Base-by-base conservation (phyloP, 2,888 invertebrate species). In the Hirtodrosophila duncani region DNA sequence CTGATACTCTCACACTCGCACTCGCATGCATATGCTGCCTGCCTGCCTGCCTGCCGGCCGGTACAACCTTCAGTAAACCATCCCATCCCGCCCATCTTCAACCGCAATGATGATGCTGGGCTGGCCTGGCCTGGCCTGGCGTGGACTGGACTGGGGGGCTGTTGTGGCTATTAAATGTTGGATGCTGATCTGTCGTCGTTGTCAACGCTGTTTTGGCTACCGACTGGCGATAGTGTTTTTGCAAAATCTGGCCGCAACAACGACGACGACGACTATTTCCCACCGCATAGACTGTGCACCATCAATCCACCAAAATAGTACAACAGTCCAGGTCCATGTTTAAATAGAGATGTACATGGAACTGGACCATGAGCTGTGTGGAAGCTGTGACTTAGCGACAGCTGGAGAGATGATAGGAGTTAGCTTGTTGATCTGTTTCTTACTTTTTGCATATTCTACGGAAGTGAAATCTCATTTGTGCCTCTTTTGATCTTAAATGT, bases 1-100 rank as follows among this genome's bases (percentile, higher is more conserved):
- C 83, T 86, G 86, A 86, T 86, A 86, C 85, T 82, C 62, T 62
- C 59, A 46, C 58, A 61, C 57, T 30, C n/a, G n/a, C n/a, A n/a
- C n/a, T n/a, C n/a, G n/a, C n/a, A n/a, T n/a, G n/a, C n/a, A n/a
- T n/a, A n/a, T n/a, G n/a, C n/a, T n/a, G n/a, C n/a, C n/a, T n/a
- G n/a, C n/a, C n/a, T n/a, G n/a, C n/a, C n/a, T n/a, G n/a, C n/a
- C n/a, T n/a, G n/a, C n/a, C n/a, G n/a, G n/a, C n/a, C n/a, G n/a
- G n/a, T n/a, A n/a, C n/a, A n/a, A n/a, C n/a, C n/a, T n/a, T n/a
- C n/a, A n/a, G n/a, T n/a, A n/a, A n/a, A n/a, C n/a, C n/a, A n/a
- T 31, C 17, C 17, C 3, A 11, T 10, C 4, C 11, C 11, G 24
- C 18, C 18, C 38, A 44, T 9, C n/a, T 18, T n/a, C 21, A 33